These are phyloP conservation scores for Adelosebastes latens DNA, from an alignment of 2,797 vertebrate species.

Conservation along the genomic window DNA sequence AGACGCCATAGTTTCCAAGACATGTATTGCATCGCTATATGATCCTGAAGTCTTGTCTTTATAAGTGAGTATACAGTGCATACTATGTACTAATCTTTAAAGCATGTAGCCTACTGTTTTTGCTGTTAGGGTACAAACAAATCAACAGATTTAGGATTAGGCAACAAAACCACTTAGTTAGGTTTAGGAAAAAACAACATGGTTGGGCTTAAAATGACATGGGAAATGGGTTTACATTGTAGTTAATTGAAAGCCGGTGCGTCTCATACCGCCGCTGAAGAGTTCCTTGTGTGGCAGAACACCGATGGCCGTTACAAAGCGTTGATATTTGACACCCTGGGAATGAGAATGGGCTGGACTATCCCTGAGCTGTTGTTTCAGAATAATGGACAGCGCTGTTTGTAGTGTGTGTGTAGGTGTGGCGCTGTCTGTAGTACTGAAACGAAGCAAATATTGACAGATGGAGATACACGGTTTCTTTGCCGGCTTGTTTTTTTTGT, in stretches of 20 bases:
- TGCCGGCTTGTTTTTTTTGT: too few relatives aligned
- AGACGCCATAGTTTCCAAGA: background rate
- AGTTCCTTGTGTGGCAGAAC: too few relatives aligned
- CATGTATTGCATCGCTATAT: background rate
- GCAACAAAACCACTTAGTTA: background rate
- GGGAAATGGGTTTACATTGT: too few relatives aligned
- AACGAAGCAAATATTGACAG: accelerated
- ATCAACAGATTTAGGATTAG: background rate
- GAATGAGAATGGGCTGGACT: too few relatives aligned
- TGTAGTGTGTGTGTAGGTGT: background rate
- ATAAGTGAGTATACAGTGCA: background rate
- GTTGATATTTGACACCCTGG: too few relatives aligned
- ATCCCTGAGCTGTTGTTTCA: too few relatives aligned
- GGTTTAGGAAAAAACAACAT: too few relatives aligned
- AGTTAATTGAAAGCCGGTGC: too few relatives aligned
- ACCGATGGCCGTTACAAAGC: too few relatives aligned
- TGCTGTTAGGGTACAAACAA: background rate
- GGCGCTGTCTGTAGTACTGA: background rate
- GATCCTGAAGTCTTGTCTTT: background rate
- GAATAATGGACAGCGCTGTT: background rate
- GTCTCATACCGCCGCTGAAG: too few relatives aligned
- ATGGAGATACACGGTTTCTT: too few relatives aligned
- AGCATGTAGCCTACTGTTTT: background rate
- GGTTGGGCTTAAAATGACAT: too few relatives aligned
- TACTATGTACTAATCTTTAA: background rate